Percentiles rank a stretch among this genome's conserved stretches.
Conservation (phyloP, 2,797 vertebrate species). For the Lepus oiostolus region DNA sequence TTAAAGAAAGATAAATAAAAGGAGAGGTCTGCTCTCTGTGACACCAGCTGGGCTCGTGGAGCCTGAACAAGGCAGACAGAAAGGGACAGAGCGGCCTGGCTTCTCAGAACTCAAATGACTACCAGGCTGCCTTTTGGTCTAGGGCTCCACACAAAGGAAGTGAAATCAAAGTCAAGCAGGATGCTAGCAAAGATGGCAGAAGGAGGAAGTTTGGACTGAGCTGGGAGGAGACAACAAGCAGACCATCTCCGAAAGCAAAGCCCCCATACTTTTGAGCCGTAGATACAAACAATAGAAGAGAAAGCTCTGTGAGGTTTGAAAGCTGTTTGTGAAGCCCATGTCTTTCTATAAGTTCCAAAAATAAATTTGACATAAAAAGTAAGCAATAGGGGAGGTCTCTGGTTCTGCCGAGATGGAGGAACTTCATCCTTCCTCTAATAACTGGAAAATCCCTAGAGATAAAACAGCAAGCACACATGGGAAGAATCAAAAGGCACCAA, state of each 20-base stretch:
- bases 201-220: not conserved
- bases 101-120: not conserved
- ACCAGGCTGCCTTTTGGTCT: not conserved
- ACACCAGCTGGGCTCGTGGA: not conserved
- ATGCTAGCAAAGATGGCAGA: not conserved
- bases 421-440: not conserved
- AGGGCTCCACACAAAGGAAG: not conserved
- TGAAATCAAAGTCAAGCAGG: slow-evolving; percentile 3
- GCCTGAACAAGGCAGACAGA: not conserved
- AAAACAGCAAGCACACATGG: not conserved
- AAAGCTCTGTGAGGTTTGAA: not conserved
- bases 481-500: not conserved
- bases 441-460: not conserved
- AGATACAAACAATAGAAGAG: not conserved
- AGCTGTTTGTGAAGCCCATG: not conserved
- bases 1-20: not conserved
- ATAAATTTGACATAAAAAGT: not conserved
- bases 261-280: not conserved
- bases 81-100: not conserved
- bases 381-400: not conserved
- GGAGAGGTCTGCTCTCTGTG: not conserved
- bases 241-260: not conserved
- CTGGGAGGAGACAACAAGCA: not conserved
- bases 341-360: not conserved
- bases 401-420: not conserved